Conservation (phyloP, 2,888 invertebrate species). For the Drosophila parthenogenetica region DNA sequence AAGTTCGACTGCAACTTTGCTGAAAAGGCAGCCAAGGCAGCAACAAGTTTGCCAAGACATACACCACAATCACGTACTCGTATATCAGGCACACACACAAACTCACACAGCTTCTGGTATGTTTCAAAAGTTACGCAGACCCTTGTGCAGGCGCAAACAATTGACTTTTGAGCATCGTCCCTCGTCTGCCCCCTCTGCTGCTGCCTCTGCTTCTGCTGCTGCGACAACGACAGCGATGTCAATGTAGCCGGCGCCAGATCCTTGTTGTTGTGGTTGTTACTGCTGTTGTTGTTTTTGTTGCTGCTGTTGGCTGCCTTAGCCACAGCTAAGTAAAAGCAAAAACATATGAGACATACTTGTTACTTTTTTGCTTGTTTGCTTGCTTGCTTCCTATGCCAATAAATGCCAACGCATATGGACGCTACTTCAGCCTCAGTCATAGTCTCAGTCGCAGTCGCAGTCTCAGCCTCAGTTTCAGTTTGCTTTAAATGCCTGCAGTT, state of each 20-base stretch:
- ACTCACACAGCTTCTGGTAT: conserved; percentile 20
- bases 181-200: conserved; percentile 10
- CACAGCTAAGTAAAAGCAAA: conserved; percentile 65
- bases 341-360: conserved; percentile 64
- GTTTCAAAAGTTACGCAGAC: conserved; percentile 63
- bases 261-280: conserved; percentile 32
- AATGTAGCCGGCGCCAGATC: conserved; percentile 54
- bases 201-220: neutral
- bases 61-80: conserved; percentile 64
- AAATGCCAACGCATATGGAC: conserved; percentile 64
- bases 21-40: conserved; percentile 52
- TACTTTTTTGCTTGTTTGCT: conserved; percentile 49
- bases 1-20: conserved; percentile 58
- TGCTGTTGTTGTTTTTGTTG: conserved; percentile 25
- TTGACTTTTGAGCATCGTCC: conserved; percentile 66
- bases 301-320: conserved; percentile 45
- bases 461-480: conserved; percentile 34
- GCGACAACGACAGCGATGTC: conserved; percentile 25
- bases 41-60: conserved; percentile 66
- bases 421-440: conserved; percentile 34
- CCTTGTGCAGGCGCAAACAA: conserved; percentile 72
- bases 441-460: conserved; percentile 1
- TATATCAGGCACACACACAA: conserved; percentile 42
- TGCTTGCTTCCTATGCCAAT: conserved; percentile 65
- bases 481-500: conserved; percentile 51